phyloP scores from a whole-genome alignment of 1,140 invertebrate genomes.

The Bradysia coprophila region DNA sequence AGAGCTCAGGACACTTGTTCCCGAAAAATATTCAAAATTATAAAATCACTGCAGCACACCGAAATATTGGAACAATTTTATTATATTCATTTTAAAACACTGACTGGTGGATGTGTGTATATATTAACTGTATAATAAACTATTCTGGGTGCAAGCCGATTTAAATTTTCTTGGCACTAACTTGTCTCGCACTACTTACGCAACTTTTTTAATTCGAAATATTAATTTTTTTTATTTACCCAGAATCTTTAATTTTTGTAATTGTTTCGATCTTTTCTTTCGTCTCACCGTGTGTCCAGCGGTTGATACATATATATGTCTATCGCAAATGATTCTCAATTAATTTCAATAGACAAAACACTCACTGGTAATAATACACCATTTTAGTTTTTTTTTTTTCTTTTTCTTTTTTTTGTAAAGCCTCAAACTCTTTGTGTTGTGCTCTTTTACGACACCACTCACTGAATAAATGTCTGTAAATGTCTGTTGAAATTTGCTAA shows the following conservation, averaged over 20 bases:
- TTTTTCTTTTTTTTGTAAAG: not conserved
- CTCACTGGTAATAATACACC: not conserved
- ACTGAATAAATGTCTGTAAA: not conserved
- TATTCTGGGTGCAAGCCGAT: not conserved
- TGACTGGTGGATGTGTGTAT: too few relatives aligned
- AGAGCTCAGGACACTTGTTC: too few relatives aligned
- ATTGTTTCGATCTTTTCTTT: not conserved
- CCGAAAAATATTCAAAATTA: too few relatives aligned
- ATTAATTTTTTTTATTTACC: not conserved
- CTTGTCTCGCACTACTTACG: not conserved
- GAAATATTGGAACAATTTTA: too few relatives aligned
- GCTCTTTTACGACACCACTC: too few relatives aligned
- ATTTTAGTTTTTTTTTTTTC: not conserved
- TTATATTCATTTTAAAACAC: too few relatives aligned
- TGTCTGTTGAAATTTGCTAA: slow-evolving; percentile 1
- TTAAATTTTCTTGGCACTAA: not conserved
- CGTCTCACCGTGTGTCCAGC: not conserved
- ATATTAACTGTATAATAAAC: not conserved
- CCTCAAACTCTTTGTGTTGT: too few relatives aligned
- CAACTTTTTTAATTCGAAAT: not conserved
- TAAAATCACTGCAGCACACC: too few relatives aligned
- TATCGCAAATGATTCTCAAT: not conserved
- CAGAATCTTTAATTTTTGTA: not conserved
- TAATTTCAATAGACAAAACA: not conserved
- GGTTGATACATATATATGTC: not conserved